Conservation (phyloP, 2,888 invertebrate genomes). For the Chloromyia formosa region DNA sequence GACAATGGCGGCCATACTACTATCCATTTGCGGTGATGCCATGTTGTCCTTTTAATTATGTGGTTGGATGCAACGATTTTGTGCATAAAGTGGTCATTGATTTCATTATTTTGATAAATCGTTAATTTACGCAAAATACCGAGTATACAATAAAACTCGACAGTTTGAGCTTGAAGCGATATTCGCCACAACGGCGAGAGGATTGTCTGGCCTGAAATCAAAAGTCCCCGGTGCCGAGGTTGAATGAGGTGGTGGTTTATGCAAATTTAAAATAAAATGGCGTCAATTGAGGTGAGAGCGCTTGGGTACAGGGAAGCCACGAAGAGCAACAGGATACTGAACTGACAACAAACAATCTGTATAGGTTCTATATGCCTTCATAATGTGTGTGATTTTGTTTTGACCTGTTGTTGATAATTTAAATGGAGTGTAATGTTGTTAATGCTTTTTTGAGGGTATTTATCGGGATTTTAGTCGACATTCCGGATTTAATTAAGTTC, state of each 20-base stretch:
- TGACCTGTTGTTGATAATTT: constrained; percentile 3
- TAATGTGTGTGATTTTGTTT: too few species aligned
- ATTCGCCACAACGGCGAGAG: not conserved
- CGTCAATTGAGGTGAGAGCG: too few species aligned
- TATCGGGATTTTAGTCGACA: not conserved
- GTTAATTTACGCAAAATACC: constrained; percentile 21
- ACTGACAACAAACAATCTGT: too few species aligned
- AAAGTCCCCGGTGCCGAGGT: too few species aligned
- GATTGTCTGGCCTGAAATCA: too few species aligned
- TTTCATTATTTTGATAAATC: constrained; percentile 42
- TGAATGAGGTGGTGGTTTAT: too few species aligned
- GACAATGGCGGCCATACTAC: not conserved
- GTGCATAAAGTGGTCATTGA: constrained; percentile 46
- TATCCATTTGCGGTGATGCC: constrained; percentile 43
- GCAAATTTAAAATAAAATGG: too few species aligned
- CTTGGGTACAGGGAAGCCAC: too few species aligned
- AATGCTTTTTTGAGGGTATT: constrained; percentile 1
- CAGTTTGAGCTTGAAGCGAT: constrained; percentile 1
- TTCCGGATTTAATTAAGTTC: too few species aligned
- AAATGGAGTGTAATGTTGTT: not conserved
- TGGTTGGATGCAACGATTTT: constrained; percentile 52
- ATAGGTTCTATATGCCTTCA: too few species aligned
- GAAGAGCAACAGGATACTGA: too few species aligned
- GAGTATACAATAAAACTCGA: constrained; percentile 8
- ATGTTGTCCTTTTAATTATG: constrained; percentile 53